A percentile compares a stretch with the other conserved stretches of the same genome.
Conservation (phyloP, 2,113 vertebrate species). For the Colius striatus region DNA sequence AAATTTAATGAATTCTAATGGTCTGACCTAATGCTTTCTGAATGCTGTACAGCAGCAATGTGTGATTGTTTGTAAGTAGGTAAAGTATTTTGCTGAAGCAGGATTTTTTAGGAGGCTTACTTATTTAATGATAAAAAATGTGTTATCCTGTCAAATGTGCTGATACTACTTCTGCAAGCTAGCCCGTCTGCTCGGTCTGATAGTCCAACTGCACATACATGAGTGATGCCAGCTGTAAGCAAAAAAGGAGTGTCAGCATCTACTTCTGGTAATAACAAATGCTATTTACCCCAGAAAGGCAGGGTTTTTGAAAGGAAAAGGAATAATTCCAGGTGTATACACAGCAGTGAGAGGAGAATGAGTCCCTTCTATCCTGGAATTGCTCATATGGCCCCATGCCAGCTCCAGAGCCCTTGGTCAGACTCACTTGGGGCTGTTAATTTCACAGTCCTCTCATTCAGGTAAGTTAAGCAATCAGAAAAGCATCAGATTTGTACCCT, state of each 20-base stretch:
- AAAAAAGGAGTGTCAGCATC: conserved; percentile 45
- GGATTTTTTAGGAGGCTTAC: conserved; percentile 11
- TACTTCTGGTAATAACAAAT: background rate
- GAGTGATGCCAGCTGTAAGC: background rate
- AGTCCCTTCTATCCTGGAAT: background rate
- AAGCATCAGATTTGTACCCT: background rate
- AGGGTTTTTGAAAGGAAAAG: background rate
- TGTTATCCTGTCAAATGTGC: conserved; percentile 18
- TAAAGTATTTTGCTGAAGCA: conserved; percentile 28
- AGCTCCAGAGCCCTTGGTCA: rapidly evolving
- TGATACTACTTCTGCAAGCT: background rate
- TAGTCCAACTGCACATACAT: background rate
- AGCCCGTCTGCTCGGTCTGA: background rate
- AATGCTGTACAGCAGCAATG: background rate
- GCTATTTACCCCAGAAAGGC: background rate
- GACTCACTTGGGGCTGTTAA: background rate
- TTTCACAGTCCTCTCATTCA: conserved; percentile 3
- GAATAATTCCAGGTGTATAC: background rate
- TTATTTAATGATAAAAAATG: conserved; percentile 54
- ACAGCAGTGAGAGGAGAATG: background rate
- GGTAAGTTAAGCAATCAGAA: background rate
- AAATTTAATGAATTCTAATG: conserved; percentile 44
- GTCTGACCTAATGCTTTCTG: background rate
- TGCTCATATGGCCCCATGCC: background rate
- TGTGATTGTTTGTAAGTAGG: background rate